Conservation (phyloP, 2,888 invertebrate genomes). For the Aricia artaxerxes region DNA sequence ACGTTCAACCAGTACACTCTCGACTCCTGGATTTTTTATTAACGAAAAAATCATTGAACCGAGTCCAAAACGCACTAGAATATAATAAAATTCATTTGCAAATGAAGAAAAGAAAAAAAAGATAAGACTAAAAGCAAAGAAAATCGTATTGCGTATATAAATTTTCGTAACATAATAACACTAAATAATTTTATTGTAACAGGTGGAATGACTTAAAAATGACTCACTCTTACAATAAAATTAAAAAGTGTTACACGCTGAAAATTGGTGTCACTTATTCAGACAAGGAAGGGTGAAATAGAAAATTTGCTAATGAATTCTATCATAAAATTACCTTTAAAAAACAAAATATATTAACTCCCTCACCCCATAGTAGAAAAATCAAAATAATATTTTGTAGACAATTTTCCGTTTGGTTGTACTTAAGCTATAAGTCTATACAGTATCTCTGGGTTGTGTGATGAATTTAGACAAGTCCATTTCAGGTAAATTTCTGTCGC, state of each 20-base stretch:
- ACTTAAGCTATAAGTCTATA: neutral
- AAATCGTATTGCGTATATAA: conserved; percentile 43
- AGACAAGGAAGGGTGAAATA: neutral
- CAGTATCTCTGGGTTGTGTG: neutral
- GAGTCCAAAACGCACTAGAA: conserved; percentile 53
- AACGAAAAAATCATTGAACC: conserved; percentile 67
- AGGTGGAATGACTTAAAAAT: conserved; percentile 50
- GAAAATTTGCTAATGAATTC: conserved; percentile 18
- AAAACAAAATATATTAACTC: conserved; percentile 23
- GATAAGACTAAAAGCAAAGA: conserved; percentile 27
- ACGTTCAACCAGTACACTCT: conserved; percentile 46
- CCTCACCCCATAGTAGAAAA: conserved; percentile 8
- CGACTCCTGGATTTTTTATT: conserved; percentile 70
- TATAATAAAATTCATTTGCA: conserved; percentile 50
- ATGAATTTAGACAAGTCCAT: conserved; percentile 28
- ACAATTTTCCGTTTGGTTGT: neutral
- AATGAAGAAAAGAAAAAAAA: conserved; percentile 31
- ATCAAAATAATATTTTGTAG: conserved; percentile 10
- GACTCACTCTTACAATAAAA: conserved; percentile 59
- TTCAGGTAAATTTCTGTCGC: conserved; percentile 17
- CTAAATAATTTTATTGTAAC: conserved; percentile 55
- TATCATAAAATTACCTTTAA: conserved; percentile 33
- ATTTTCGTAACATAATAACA: conserved; percentile 46
- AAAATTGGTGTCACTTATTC: neutral
- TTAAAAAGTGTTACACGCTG: conserved; percentile 50